Base-by-base conservation (phyloP, 2,888 invertebrate genomes). In the Orthosia cruda region DNA sequence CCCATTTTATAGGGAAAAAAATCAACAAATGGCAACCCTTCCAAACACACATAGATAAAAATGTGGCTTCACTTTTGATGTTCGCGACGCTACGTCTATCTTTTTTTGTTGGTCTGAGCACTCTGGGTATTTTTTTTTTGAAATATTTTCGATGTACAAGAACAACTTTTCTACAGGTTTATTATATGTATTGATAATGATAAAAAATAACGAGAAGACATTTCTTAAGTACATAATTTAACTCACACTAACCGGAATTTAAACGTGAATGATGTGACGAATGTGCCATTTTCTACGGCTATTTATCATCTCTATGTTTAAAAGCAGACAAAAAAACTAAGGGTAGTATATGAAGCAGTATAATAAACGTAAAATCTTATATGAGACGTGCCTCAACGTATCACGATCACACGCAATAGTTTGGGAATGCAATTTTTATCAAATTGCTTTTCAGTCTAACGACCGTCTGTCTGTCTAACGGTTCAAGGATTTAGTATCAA, bases 401-500 rank as follows among this genome's bases (percentile, higher is more conserved):
- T 65, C 45, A 75, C 32, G 57, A 65, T 65, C 64, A 50, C 58
- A 55, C 26, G 13, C 71, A 75, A 85, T 62, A 69, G 58, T 81
- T 69, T 52, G 47, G 18, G 64, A 71, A 63, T 82, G 85, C 77
- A 77, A 73, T 82, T 83, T 77, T 81, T 64, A 70, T 50, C 23
- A 70, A 82, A 85, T 77, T 63, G 67, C 63, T 77, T 81, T 82
- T 77, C 64, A 66, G 61, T 72, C 52, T 82, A 57, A 85, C 59
- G 77, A 72, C 82, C 50, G 65, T 9, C 7, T 7, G 32, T 26
- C 7, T 7, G 7, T 7, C 32, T 32, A 54, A 68, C 52, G 16
- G 65, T 61, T 80, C 40, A 71, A 65, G 16, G 63, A 68, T 82
- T 85, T 66, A 76, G 26, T 81, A 69, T 58, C 64, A 76, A 76